Evolutionary conservation across 1,140 invertebrate species (phyloP), one percentile per base, ranked within the genome.

Genomic region (Bombus waltoni): DNA sequence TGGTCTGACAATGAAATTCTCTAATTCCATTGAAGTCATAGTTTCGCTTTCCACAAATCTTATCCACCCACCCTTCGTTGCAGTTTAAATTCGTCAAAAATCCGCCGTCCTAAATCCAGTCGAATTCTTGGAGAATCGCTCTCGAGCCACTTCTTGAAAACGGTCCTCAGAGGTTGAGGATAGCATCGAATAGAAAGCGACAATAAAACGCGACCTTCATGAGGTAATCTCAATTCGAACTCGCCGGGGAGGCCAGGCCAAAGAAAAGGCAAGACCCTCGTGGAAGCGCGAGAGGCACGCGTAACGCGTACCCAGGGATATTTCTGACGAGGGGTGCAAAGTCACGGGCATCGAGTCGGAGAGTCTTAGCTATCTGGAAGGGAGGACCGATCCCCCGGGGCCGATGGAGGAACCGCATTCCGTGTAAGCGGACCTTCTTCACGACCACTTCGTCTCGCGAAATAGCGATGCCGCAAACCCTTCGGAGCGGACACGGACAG

Each of bases 381-480:
- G 81, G 89, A 84, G 81, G 57, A 79, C 70, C 68, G 77, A 42
- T 88, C 89, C 83, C 89, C 11, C 53, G 89, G 62, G 89, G 89
- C 74, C 83, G 66, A 90, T 90, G 89, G 80, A 81, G 68, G 68
- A 90, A 87, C 77, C 89, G 76, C 86, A 81, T 90, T 88, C 86
- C 81, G 80, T 84, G 65, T 90, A 89, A 90, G 87, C 73, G 81
- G 77, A 73, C 74, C 72, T 70, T 74, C 83, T 90, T 84, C 89
- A 84, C 82, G 82, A 82, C 44, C 75, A 80, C 86, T 85, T 79
- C 77, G 70, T 74, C 70, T 86, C 79, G 71, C 77, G 86, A 77
- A 90, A 88, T 71, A 71, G 59, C 88, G 83, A 89, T 44, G 57
- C 84, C 66, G 62, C 79, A 75, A 78, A 72, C 75, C 76, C 83